Conservation (phyloP, 2,113 vertebrate genomes). For the Tyrannus savana region DNA sequence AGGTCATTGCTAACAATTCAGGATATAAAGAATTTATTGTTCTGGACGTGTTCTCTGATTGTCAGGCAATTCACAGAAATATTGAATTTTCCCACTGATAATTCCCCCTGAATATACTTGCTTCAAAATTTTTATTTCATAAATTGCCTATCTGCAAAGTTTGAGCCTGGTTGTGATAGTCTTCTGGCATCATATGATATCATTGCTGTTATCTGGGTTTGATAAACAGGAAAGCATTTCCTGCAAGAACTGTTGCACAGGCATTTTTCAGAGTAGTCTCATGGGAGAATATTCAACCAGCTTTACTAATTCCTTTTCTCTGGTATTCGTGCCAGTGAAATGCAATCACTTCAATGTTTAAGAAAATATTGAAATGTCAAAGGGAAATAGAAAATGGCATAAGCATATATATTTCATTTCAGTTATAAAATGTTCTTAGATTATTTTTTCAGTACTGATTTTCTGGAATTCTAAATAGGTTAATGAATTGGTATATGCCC, state of each 20-base stretch:
- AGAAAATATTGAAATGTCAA: not conserved
- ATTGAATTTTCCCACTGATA: not conserved
- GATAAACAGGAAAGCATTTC: conserved; percentile 10
- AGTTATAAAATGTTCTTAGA: not conserved
- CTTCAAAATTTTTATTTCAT: not conserved
- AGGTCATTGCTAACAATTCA: not conserved
- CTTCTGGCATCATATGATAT: not conserved
- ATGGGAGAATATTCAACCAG: not conserved
- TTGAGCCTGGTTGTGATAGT: not conserved
- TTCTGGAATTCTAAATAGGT: conserved; percentile 4
- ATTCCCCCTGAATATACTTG: not conserved
- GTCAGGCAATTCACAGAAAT: not conserved
- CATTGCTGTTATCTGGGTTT: not conserved
- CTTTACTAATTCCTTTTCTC: not conserved
- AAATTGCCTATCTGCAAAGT: not conserved
- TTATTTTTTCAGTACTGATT: not conserved
- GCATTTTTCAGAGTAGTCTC: not conserved
- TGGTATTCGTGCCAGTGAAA: not conserved
- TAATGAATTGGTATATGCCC: not conserved
- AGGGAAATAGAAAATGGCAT: not conserved
- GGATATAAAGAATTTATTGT: not conserved
- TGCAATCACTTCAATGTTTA: not conserved
- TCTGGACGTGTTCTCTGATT: not conserved
- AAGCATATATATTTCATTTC: not conserved
- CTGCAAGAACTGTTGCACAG: not conserved